Base-by-base conservation (phyloP, 2,888 invertebrate genomes). In the Hirudinaria manillensis region DNA sequence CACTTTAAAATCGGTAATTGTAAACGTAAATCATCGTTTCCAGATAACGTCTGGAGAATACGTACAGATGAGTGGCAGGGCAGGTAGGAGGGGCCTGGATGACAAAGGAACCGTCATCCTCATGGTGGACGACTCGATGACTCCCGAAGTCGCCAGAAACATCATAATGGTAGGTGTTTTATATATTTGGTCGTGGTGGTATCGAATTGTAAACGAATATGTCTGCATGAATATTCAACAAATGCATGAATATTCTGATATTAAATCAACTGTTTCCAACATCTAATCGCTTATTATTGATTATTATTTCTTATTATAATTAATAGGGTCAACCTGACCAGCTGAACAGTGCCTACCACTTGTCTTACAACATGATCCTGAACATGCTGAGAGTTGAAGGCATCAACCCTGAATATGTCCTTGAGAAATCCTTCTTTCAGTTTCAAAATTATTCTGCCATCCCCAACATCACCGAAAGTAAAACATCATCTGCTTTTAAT, bases 1-100 rank as follows among this genome's bases (percentile, higher is more conserved):
- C n/a, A n/a, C n/a, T n/a, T n/a, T n/a, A n/a, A n/a, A n/a, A n/a
- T n/a, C 53, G 53, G 13, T 53, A 53, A 16, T 65, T 65, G n/a
- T n/a, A n/a, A n/a, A n/a, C n/a, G n/a, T n/a, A n/a, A n/a, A n/a
- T n/a, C n/a, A n/a, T n/a, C n/a, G 10, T 65, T 65, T 24, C 10
- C 7, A 79, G 79, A 71, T 94, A 76, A 91, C 94, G 0, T 97
- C 97, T 0, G 99, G 99, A 10, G 99, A 99, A 86, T 99, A 99
- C 83, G 98, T 99, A 80, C 99, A 99, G 86, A 99, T 99, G 99
- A 94, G 97, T 19, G 99, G 99, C 0, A 89, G 99, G 79, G 99
- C 99, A 0, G 99, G 99, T 2, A 90, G 99, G 75, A 90, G 99
- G 85, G 98, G 99, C 76, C 87, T 97, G 70, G 99, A 99, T 85